phyloP scores from a whole-genome alignment of 2,888 invertebrate genomes.

The Schrankia costaestrigalis region DNA sequence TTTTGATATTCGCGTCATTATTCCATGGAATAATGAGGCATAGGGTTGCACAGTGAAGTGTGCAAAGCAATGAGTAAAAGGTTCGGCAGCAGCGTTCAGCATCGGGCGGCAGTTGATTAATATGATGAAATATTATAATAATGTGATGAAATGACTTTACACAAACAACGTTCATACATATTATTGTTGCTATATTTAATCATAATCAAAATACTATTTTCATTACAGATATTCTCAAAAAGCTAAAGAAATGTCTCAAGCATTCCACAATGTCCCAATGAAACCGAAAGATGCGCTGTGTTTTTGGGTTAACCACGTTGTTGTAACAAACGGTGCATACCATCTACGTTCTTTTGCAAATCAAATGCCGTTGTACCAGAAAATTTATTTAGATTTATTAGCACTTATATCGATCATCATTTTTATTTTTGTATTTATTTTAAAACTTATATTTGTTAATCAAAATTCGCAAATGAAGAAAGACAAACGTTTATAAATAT shows the following conservation, averaged over 20 bases:
- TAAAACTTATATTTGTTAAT: constrained; percentile 1
- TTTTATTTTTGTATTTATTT: not conserved
- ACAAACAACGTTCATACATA: no score
- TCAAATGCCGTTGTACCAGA: constrained; percentile 46
- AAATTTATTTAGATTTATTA: constrained; percentile 46
- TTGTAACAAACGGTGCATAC: constrained; percentile 44
- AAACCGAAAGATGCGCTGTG: constrained; percentile 42
- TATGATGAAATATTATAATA: no score
- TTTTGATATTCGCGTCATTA: no score
- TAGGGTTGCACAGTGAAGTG: no score
- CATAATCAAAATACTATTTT: not conserved
- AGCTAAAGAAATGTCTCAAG: constrained; percentile 42
- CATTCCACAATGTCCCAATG: constrained; percentile 47
- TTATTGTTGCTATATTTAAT: no score
- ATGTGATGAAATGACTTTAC: no score
- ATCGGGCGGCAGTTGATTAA: no score
- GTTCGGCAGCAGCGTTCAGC: no score
- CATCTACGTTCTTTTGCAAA: constrained; percentile 50
- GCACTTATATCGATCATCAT: constrained; percentile 11
- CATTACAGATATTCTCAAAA: constrained; percentile 40
- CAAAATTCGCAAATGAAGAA: constrained; percentile 3
- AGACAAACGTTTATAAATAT: constrained; percentile 9
- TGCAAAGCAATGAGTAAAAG: no score
- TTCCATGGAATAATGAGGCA: no score
- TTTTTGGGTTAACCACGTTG: constrained; percentile 56